Base-by-base conservation (phyloP, 1,140 invertebrate genomes). In the Teleogryllus occipitalis region DNA sequence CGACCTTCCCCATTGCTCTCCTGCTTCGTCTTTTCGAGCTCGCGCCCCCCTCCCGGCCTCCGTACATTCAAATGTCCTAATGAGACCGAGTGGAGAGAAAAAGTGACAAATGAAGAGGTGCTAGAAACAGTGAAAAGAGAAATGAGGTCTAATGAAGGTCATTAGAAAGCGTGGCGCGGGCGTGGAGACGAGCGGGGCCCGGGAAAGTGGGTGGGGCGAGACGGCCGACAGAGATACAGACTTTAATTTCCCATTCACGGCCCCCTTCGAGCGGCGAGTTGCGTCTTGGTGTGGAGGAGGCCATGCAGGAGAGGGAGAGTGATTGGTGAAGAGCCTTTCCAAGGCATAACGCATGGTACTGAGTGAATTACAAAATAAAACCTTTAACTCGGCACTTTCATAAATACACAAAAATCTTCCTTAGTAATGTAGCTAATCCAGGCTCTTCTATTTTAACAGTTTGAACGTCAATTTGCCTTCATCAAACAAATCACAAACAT, bases 41-140 rank as follows among this genome's bases (percentile, higher is more conserved):
- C 7, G 10, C 54, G 7, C 54, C 18, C 54, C 54, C 18, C 54
- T 10, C 54, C 54, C 54, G 27, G 10, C 7, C 0, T 7, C 54
- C 18, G 10, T 18, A 18, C 54, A 65, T 65, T 65, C 54, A 65
- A 65, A 65, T 65, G 54, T 65, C 54, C 54, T 65, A 65, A 65
- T 65, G 54, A 65, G 54, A 65, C 54, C 10, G 10, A 65, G 54
- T 14, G 18, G 18, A 65, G 54, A 65, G 54, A 65, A 65, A 65
- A 65, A 65, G 54, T 65, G 54, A 65, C 54, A 65, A 65, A 65
- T 65, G 54, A 65, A 65, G 54, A 65, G 54, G 54, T 65, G 54
- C 54, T 65, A 65, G 54, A 65, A 65, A 65, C 54, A 65, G 54
- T 65, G 54, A 65, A 65, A 18, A 65, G 54, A 65, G 54, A 65